Evolutionary conservation across 2,888 invertebrate genomes (phyloP), one percentile per base, ranked within the genome.

Genomic region (Oxycera nigricornis): DNA sequence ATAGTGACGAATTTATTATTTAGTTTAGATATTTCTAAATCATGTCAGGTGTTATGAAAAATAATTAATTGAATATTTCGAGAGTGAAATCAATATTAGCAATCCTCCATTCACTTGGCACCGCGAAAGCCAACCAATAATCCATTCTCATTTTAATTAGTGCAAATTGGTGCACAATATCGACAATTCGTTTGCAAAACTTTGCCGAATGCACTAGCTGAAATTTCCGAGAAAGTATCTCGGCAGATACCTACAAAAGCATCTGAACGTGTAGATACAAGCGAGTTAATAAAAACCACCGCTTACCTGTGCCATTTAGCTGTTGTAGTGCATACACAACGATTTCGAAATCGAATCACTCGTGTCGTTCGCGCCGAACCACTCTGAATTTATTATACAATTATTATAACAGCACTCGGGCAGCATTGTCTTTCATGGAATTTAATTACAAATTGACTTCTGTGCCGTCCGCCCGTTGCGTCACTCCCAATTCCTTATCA

Each of bases 291-390:
- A 14, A 55, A n/a, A 46, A 39, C 28, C 20, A 39, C 31, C 62
- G 62, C 62, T 62, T 62, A 62, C 62, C 62, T 62, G 62, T 62
- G 62, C 62, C 62, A 62, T 62, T 62, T 62, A 62, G 39, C 39
- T 62, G 20, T 35, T 35, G 35, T 35, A 35, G 11, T 35, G 35
- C 62, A 62, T 35, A 62, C 62, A 62, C 62, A 7, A 62, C 7
- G 39, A 62, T 62, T 62, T 35, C 62, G 62, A 62, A 62, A 62
- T 62, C 62, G 62, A 39, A 62, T 35, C 31, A 62, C 62, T 62
- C 22, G 31, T 39, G 31, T 31, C 20, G 28, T 39, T 35, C 31
- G 31, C 22, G 22, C 62, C 22, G 20, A 20, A 62, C 35, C 62
- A 39, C 62, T 59, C 59, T 26, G 24, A 28, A 59, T 59, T 28